A percentile compares a stretch with the other conserved stretches of the same genome.
Conservation (phyloP, 1,140 invertebrate genomes). For the Trichomalopsis sarcophagae region DNA sequence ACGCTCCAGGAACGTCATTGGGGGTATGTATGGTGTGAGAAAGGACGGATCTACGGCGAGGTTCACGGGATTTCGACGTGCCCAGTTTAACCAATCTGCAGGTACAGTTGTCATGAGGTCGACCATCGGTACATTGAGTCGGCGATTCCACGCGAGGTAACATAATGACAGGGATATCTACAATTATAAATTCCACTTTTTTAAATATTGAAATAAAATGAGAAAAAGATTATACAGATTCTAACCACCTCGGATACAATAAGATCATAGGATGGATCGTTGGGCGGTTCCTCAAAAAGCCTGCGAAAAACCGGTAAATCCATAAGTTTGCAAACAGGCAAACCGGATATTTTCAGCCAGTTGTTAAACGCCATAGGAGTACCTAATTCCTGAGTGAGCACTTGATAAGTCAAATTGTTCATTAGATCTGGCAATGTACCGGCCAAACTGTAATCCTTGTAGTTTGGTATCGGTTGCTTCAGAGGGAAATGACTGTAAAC, state of each 20-base stretch:
- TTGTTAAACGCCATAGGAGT: neutral
- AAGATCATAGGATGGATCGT: conserved; percentile 47
- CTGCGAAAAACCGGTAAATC: conserved; percentile 26
- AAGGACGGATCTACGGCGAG: conserved; percentile 74
- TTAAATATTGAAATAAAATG: too few relatives aligned
- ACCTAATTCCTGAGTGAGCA: neutral
- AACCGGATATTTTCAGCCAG: neutral
- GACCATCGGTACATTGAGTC: conserved; percentile 77
- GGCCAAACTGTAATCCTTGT: conserved; percentile 62
- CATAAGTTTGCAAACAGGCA: neutral
- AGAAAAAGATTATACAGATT: neutral
- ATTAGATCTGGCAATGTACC: conserved; percentile 55
- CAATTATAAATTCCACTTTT: neutral
- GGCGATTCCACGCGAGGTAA: conserved; percentile 75
- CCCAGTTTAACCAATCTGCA: conserved; percentile 77
- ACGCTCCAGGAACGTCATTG: conserved; percentile 79
- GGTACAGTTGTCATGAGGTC: conserved; percentile 73
- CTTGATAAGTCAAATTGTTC: conserved; percentile 58
- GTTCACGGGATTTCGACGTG: conserved; percentile 77
- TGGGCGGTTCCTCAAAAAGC: conserved; percentile 28
- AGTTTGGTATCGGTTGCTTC: conserved; percentile 62
- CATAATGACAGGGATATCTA: conserved; percentile 57
- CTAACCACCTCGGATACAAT: conserved; percentile 41
- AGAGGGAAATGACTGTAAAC: conserved; percentile 74
- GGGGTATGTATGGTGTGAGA: conserved; percentile 65